Conservation (phyloP, 2,797 vertebrate species). For the Holocentrus rufus region DNA sequence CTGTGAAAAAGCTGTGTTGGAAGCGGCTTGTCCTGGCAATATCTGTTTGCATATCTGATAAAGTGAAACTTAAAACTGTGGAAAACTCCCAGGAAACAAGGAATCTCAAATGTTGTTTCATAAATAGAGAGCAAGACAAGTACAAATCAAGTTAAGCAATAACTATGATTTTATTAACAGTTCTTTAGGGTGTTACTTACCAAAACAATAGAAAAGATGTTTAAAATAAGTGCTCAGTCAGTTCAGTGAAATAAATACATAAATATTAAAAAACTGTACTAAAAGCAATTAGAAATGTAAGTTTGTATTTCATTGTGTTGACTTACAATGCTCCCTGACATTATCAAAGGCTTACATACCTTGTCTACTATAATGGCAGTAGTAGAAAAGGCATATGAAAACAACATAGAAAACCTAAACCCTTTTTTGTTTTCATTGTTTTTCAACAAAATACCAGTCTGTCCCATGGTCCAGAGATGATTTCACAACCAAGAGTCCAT, state of each 20-base stretch:
- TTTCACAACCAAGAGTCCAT: constrained; percentile 26
- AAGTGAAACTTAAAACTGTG: neutral
- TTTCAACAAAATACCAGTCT: constrained; percentile 20
- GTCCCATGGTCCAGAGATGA: constrained; percentile 10
- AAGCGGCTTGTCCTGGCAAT: neutral
- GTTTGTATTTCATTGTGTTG: constrained; percentile 50
- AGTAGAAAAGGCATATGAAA: constrained; percentile 38
- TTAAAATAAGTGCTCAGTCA: constrained; percentile 60
- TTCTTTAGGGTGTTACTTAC: constrained; percentile 71
- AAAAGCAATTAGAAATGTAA: constrained; percentile 64
- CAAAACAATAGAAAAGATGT: constrained; percentile 67
- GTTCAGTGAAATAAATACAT: constrained; percentile 71
- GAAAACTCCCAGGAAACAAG: neutral
- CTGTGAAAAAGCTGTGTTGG: neutral
- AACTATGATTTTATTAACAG: constrained; percentile 67
- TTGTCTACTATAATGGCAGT: constrained; percentile 17
- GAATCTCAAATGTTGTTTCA: no score
- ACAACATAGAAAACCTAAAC: constrained; percentile 39
- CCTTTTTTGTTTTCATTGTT: constrained; percentile 44
- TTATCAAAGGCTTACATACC: constrained; percentile 38
- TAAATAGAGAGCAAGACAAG: neutral
- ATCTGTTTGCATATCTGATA: neutral
- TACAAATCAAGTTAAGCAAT: constrained; percentile 21
- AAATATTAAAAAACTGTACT: constrained; percentile 68
- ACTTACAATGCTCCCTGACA: constrained; percentile 46